A percentile compares a stretch with the other conserved stretches of the same genome.
phyloP scores from a whole-genome alignment of 2,888 invertebrate species.

The Sinohyriopsis cumingii region DNA sequence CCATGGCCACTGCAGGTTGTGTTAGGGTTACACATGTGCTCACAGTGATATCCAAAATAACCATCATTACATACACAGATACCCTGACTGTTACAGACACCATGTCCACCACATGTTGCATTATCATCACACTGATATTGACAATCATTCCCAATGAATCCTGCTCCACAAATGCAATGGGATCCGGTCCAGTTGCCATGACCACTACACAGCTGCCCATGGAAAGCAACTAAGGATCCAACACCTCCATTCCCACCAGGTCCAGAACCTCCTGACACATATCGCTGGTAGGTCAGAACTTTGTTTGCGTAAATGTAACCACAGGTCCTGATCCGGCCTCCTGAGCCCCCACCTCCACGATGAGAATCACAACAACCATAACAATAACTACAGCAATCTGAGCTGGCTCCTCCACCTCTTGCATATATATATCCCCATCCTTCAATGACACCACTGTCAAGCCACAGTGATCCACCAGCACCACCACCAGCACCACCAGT shows the following conservation, averaged over 20 bases:
- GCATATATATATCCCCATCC: constrained; percentile 50
- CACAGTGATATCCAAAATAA: constrained; percentile 50
- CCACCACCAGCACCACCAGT: constrained; percentile 51
- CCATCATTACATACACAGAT: constrained; percentile 48
- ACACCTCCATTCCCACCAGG: constrained; percentile 15
- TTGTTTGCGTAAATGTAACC: constrained; percentile 36
- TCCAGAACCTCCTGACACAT: constrained; percentile 30
- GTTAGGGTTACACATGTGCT: constrained; percentile 39
- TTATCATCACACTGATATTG: constrained; percentile 42
- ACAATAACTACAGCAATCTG: constrained; percentile 15
- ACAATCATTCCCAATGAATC: constrained; percentile 51
- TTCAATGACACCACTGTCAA: constrained; percentile 48
- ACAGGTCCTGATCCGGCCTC: constrained; percentile 48
- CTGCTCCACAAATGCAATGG: constrained; percentile 41
- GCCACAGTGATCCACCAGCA: constrained; percentile 55
- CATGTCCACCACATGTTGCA: constrained; percentile 42
- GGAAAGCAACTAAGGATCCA: constrained; percentile 29
- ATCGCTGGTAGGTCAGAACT: constrained; percentile 34
- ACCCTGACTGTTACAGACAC: constrained; percentile 42
- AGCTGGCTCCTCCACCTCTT: constrained; percentile 36
- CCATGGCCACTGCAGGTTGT: constrained; percentile 50
- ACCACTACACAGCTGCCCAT: constrained; percentile 41
- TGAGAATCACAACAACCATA: constrained; percentile 20
- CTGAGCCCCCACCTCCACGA: constrained; percentile 55
- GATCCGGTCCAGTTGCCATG: constrained; percentile 34